Percentiles rank a stretch among this genome's conserved stretches.
Evolutionary conservation across 2,797 vertebrate species (phyloP).

Genomic region (Florisuga fusca): DNA sequence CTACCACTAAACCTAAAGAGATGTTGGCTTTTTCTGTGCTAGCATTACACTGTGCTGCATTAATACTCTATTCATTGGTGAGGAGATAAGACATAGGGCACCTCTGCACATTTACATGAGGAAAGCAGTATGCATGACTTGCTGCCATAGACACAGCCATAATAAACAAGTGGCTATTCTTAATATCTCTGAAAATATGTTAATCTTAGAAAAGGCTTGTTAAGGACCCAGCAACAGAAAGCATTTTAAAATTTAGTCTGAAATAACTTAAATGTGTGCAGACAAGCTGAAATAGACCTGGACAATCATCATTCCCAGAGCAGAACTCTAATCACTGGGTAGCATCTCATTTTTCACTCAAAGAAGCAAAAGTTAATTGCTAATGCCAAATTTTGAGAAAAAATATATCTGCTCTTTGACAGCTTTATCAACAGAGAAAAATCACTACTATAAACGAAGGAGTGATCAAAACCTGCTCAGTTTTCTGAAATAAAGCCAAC

Average conservation of each 20-base stretch:
- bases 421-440: neutral
- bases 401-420: neutral
- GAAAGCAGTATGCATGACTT: neutral
- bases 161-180: neutral
- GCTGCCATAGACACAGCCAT: neutral
- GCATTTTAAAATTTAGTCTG: neutral
- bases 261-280: neutral
- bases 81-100: neutral
- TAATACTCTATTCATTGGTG: too few species aligned
- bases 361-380: neutral
- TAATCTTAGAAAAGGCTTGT: neutral
- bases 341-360: neutral
- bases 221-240: neutral
- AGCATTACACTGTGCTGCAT: neutral
- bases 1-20: neutral
- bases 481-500: neutral
- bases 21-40: neutral
- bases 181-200: neutral
- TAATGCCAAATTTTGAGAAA: neutral
- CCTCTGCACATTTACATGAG: neutral
- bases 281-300: neutral
- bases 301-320: neutral
- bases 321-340: neutral
- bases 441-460: neutral
- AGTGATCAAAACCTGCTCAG: neutral